Evolutionary conservation across 2,113 vertebrate species (phyloP).

Genomic region (Mus spicilegus): DNA sequence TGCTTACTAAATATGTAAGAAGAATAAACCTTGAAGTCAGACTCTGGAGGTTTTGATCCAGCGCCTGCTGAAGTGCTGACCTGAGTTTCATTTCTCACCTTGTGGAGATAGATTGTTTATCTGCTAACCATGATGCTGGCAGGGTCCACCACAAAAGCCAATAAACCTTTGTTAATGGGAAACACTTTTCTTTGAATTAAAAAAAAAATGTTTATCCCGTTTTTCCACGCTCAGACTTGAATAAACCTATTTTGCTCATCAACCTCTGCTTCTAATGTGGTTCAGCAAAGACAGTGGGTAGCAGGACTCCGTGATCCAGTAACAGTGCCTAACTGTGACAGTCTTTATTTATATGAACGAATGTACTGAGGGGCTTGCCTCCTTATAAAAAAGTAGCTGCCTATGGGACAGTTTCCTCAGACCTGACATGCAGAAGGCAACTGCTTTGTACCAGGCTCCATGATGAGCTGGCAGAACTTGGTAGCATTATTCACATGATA

Average conservation of each 20-base stretch:
- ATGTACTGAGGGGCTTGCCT: neutral
- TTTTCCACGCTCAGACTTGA: neutral
- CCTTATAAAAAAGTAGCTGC: neutral
- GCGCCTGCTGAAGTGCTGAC: neutral
- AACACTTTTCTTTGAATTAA: neutral
- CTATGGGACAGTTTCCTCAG: neutral
- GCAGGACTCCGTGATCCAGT: neutral
- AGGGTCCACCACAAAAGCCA: neutral
- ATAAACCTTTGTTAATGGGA: neutral
- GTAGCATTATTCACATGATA: neutral
- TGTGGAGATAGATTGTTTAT: fast-evolving
- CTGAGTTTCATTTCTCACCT: neutral
- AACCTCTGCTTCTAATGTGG: neutral
- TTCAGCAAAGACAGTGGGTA: neutral
- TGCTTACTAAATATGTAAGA: neutral
- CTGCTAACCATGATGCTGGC: neutral
- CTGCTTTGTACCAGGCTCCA: neutral
- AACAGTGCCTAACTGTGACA: neutral
- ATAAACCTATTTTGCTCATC: neutral
- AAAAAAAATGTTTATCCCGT: neutral
- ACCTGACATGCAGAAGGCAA: neutral
- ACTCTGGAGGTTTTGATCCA: neutral
- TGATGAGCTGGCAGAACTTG: neutral
- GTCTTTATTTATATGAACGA: neutral
- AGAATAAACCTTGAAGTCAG: neutral